Conservation (phyloP, 2,797 vertebrate species). For the Myotis myotis region DNA sequence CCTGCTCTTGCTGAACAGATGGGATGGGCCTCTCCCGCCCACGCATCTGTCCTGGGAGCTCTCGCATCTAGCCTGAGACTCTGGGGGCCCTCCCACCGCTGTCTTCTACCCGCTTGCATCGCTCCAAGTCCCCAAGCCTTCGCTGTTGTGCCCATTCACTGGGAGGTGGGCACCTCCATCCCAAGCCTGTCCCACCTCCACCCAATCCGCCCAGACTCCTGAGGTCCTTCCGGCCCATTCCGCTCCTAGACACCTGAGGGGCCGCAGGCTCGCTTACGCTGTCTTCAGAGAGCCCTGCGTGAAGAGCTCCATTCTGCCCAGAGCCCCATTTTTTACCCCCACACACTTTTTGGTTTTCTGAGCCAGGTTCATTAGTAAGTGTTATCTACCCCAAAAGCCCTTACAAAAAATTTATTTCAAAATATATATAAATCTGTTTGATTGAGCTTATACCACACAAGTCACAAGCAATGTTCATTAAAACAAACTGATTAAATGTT, state of each 20-base stretch:
- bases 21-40: not conserved
- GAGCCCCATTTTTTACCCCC: no score
- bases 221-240: no score
- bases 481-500: not conserved
- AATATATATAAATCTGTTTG: not conserved
- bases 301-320: not conserved
- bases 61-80: not conserved
- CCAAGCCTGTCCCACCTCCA: not conserved
- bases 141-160: accelerated
- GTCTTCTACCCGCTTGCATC: not conserved
- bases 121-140: not conserved
- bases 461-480: not conserved
- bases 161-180: not conserved
- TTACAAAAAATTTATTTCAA: not conserved
- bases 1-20: not conserved
- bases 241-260: not conserved
- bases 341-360: not conserved
- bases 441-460: not conserved
- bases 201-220: not conserved
- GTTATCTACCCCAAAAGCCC: not conserved
- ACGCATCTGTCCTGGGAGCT: not conserved
- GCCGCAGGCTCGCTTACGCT: not conserved
- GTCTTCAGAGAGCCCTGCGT: not conserved
- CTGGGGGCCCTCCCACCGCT: not conserved
- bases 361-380: not conserved